Percentiles rank a stretch among this genome's conserved stretches.
Evolutionary conservation across 2,113 vertebrate genomes (phyloP).

Genomic region (Corythornis madagascariensis): DNA sequence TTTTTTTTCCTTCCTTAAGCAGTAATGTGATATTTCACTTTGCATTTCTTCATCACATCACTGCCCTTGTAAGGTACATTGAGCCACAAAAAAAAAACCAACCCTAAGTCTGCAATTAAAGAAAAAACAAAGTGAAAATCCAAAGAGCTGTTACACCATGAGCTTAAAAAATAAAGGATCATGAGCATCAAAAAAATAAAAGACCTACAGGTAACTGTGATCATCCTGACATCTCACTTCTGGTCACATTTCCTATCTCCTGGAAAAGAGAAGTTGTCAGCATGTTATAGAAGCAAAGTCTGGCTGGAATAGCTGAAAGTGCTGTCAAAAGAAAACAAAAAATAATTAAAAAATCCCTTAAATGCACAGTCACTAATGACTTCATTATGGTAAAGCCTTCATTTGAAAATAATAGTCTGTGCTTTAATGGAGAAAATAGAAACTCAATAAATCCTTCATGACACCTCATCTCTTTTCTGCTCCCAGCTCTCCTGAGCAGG

Average conservation of each 20-base stretch:
- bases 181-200: background rate
- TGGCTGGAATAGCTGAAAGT: background rate
- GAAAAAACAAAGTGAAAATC: background rate
- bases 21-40: background rate
- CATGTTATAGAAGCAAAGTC: background rate
- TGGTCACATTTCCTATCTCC: background rate
- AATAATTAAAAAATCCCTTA: background rate
- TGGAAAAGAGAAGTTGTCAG: background rate
- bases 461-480: background rate
- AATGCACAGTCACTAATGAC: background rate
- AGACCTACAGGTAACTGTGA: background rate
- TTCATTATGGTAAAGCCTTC: conserved; percentile 8
- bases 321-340: background rate
- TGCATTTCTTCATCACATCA: background rate
- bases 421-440: conserved; percentile 32
- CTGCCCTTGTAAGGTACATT: background rate
- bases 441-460: conserved; percentile 23
- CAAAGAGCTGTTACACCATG: background rate
- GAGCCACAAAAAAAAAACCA: background rate
- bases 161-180: background rate
- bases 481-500: background rate
- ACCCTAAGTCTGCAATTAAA: background rate
- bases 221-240: background rate
- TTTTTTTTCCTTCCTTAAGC: background rate
- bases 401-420: conserved; percentile 6